A percentile compares a stretch with the other conserved stretches of the same genome.
Evolutionary conservation across 2,888 invertebrate species (phyloP).

Genomic region (Cosmia trapezina): DNA sequence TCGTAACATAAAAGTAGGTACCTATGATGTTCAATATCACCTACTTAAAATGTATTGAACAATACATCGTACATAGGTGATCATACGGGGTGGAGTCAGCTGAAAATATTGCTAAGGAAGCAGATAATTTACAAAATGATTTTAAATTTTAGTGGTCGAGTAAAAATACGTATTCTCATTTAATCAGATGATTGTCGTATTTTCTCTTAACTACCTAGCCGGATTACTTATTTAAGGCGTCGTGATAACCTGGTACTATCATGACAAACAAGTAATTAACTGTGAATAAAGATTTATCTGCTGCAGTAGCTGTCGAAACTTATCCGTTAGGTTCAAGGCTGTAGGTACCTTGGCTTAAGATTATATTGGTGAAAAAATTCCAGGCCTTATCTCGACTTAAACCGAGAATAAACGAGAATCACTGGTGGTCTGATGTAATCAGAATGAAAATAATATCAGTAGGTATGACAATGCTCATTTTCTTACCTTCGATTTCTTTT

Average conservation of each 20-base stretch:
- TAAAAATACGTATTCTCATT: conserved; percentile 15
- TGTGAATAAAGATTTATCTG: conserved; percentile 23
- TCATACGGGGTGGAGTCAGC: neutral
- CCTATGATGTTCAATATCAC: no score
- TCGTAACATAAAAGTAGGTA: no score
- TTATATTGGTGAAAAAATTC: conserved; percentile 23
- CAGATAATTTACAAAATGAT: neutral
- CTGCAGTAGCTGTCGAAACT: conserved; percentile 22
- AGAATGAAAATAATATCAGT: neutral
- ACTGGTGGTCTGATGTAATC: neutral
- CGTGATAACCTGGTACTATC: conserved; percentile 44
- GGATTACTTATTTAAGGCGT: conserved; percentile 21
- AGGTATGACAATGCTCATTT: no score
- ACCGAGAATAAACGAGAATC: neutral
- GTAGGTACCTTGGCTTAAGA: neutral
- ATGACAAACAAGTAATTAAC: conserved; percentile 42
- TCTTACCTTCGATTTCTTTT: no score
- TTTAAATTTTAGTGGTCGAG: no score
- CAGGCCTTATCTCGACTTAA: conserved; percentile 21
- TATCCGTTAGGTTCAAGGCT: conserved; percentile 46
- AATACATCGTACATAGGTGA: neutral
- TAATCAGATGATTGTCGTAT: conserved; percentile 19
- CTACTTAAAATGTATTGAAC: no score
- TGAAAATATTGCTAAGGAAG: neutral
- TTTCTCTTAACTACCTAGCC: conserved; percentile 34